Conservation (phyloP, 2,888 invertebrate genomes). For the Adineta ricciae region DNA sequence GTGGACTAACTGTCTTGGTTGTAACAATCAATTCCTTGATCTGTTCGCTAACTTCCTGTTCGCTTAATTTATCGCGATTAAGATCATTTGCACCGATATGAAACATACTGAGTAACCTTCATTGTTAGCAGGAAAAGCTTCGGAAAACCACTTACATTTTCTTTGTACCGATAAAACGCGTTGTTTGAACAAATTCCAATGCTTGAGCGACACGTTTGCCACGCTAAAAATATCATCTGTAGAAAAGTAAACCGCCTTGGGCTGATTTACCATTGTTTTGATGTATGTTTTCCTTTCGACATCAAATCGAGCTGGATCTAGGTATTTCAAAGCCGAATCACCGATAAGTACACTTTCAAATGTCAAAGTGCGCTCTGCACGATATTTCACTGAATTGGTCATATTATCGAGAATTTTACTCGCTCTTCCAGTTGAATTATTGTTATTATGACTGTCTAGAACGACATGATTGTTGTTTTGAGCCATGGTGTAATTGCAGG, state of each 20-base stretch:
- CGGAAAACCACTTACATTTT: neutral
- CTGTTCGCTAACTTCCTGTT: constrained; percentile 6
- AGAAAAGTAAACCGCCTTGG: too few species aligned
- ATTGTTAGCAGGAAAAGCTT: neutral
- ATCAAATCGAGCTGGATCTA: constrained; percentile 19
- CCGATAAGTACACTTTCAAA: constrained; percentile 22
- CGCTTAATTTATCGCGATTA: constrained; percentile 17
- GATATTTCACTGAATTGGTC: neutral
- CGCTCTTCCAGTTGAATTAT: neutral
- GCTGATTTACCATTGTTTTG: neutral
- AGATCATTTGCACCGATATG: constrained; percentile 19
- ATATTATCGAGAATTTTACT: neutral
- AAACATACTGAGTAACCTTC: neutral
- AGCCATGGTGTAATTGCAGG: neutral
- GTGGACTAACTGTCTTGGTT: constrained; percentile 19
- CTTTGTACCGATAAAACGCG: constrained; percentile 18
- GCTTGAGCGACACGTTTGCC: constrained; percentile 18
- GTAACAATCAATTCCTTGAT: constrained; percentile 1
- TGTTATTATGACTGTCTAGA: neutral
- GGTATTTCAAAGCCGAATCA: constrained; percentile 8
- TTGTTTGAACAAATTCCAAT: constrained; percentile 16
- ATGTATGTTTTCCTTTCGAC: constrained; percentile 10
- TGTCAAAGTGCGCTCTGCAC: constrained; percentile 8
- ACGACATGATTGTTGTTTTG: constrained; percentile 7
- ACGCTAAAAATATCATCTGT: neutral